These are phyloP conservation scores for Uropetala carovei DNA, from an alignment of 2,888 invertebrate genomes.

Conservation along the genomic window DNA sequence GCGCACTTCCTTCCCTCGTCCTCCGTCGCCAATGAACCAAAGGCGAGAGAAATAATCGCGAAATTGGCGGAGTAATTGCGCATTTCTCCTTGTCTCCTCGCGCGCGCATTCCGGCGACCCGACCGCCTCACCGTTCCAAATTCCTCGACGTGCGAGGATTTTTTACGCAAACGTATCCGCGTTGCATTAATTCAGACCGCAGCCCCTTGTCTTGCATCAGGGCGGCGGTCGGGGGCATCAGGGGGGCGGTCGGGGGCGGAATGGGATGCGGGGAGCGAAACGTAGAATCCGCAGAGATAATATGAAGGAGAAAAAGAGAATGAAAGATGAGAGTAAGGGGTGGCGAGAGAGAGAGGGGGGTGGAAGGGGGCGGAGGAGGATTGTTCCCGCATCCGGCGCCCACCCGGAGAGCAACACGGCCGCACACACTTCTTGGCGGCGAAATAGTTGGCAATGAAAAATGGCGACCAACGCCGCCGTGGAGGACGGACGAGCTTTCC, in stretches of 20 bases:
- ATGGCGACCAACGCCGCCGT: background rate
- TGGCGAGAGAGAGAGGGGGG: no score
- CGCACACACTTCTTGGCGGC: background rate
- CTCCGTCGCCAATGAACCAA: background rate
- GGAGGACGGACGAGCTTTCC: background rate
- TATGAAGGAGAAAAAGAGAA: no score
- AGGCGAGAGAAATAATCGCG: background rate
- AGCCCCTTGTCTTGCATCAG: background rate
- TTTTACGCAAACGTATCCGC: background rate
- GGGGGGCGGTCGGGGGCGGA: no score
- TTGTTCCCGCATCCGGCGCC: no score
- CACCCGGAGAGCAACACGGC: no score
- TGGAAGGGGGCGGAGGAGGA: no score
- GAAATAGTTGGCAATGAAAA: constrained; percentile 13
- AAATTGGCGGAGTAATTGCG: background rate
- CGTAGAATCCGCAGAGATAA: no score
- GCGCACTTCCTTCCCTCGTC: background rate
- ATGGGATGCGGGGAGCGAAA: no score
- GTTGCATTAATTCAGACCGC: background rate
- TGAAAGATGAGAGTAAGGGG: no score
- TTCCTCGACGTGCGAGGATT: background rate
- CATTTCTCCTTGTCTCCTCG: constrained; percentile 10
- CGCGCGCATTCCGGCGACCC: background rate
- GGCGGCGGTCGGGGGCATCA: background rate
- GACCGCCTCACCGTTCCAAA: background rate